Evolutionary conservation across 2,888 invertebrate species (phyloP).

Genomic region (Geotrupes spiniger): DNA sequence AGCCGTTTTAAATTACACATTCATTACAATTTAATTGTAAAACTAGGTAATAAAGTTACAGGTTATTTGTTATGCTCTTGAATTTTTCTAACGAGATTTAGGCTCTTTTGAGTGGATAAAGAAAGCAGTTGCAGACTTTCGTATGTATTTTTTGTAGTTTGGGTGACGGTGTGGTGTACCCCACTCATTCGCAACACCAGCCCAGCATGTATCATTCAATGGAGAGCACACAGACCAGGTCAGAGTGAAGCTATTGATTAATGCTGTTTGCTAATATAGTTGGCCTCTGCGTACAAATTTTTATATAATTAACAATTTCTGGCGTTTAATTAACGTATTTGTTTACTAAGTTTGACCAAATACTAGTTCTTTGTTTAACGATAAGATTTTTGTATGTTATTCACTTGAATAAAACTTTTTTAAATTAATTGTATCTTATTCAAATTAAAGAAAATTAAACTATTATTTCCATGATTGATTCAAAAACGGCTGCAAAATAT

Average conservation of each 20-base stretch:
- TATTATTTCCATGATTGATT: no score
- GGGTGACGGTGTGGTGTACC: constrained; percentile 86
- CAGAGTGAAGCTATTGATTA: constrained; percentile 53
- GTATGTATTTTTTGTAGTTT: constrained; percentile 60
- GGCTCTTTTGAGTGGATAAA: no score
- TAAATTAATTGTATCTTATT: no score
- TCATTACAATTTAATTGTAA: no score
- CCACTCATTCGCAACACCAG: constrained; percentile 71
- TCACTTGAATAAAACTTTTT: constrained; percentile 12
- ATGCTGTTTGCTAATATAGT: constrained; percentile 28
- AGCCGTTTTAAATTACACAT: no score
- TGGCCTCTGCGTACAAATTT: constrained; percentile 17
- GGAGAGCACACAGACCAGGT: constrained; percentile 83
- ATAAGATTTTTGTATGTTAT: constrained; percentile 13
- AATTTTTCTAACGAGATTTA: no score
- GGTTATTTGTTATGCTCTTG: no score
- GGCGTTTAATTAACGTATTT: no score
- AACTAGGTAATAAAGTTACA: no score
- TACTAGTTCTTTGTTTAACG: constrained; percentile 2
- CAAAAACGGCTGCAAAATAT: no score
- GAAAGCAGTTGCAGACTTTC: constrained; percentile 2
- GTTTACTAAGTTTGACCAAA: no score
- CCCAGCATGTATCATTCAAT: constrained; percentile 80
- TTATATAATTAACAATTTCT: not conserved
- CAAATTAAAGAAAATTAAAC: no score